Evolutionary conservation across 2,888 invertebrate species (phyloP), one percentile per base, ranked within the genome.

Genomic region (Volucella inanis): DNA sequence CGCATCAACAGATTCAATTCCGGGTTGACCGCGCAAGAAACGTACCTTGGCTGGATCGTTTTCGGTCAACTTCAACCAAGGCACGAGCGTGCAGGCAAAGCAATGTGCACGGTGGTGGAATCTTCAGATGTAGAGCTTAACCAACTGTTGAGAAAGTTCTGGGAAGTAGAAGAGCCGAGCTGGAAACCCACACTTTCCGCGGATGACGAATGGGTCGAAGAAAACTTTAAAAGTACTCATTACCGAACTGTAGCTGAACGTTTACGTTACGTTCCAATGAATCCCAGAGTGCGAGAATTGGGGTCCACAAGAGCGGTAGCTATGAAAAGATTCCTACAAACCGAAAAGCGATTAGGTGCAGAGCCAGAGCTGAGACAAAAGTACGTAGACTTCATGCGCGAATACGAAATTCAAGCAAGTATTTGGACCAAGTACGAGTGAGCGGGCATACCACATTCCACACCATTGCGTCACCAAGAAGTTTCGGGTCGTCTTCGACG

Each of bases 131-230:
- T n/a, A n/a, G n/a, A n/a, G n/a, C n/a, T n/a, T n/a, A n/a, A n/a
- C n/a, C n/a, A n/a, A n/a, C n/a, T n/a, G n/a, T n/a, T n/a, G n/a
- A n/a, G n/a, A n/a, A n/a, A n/a, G n/a, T n/a, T n/a, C n/a, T n/a
- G n/a, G n/a, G n/a, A n/a, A n/a, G n/a, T n/a, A n/a, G n/a, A n/a
- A n/a, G n/a, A n/a, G 31, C 61, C 59, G 50, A 47, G 43, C 54
- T 18, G 10, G 38, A 22, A 22, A 38, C 31, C 14, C 31, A 22
- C 31, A 45, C 31, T 15, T 9, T 70, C 45, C n/a, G 55, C 45
- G 57, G 74, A 75, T 14, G 49, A 49, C 15, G 64, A 75, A 64
- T 74, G 55, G 67, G 57, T 67, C 18, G 75, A 75, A 47, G 14
- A 41, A 8, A 75, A 75, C 15, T 75, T 75, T 15, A 43, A 31